These are phyloP conservation scores for Chaetodon auriga DNA, from an alignment of 2,113 vertebrate genomes.

Conservation along the genomic window DNA sequence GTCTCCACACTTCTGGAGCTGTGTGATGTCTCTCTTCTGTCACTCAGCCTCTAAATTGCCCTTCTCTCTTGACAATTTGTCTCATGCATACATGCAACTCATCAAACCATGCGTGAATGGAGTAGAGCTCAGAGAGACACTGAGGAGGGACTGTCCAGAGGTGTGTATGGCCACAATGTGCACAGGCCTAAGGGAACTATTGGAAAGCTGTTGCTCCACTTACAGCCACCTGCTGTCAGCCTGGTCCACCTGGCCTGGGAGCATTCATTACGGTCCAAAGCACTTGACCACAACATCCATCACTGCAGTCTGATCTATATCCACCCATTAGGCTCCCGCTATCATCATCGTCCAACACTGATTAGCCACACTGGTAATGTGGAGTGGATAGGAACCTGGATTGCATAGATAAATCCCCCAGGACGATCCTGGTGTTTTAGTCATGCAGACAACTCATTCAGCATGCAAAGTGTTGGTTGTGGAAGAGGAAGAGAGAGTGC, in stretches of 20 bases:
- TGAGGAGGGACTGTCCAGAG: constrained; percentile 7
- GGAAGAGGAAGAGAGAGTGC: neutral
- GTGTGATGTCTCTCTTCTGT: constrained; percentile 4
- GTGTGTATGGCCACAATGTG: constrained; percentile 1
- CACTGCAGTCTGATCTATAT: constrained; percentile 69
- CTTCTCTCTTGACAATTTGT: constrained; percentile 10
- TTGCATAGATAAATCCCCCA: constrained; percentile 46
- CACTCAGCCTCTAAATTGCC: constrained; percentile 15
- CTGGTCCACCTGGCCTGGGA: constrained; percentile 63
- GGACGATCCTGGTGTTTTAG: constrained; percentile 40
- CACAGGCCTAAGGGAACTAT: constrained; percentile 31
- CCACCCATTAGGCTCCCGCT: constrained; percentile 65
- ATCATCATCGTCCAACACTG: constrained; percentile 62
- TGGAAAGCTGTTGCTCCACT: constrained; percentile 62
- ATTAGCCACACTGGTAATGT: constrained; percentile 65
- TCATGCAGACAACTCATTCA: constrained; percentile 48
- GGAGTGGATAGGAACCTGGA: constrained; percentile 44
- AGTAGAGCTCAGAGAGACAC: constrained; percentile 8
- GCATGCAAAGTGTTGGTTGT: constrained; percentile 14
- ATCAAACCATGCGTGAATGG: constrained; percentile 16
- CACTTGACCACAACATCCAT: constrained; percentile 73
- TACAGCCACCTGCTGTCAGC: constrained; percentile 66
- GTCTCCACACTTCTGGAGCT: constrained; percentile 10
- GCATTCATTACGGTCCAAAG: constrained; percentile 69
- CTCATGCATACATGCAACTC: constrained; percentile 32